These are phyloP conservation scores for Hecatera dysodea DNA, from an alignment of 2,888 invertebrate species.

Conservation along the genomic window DNA sequence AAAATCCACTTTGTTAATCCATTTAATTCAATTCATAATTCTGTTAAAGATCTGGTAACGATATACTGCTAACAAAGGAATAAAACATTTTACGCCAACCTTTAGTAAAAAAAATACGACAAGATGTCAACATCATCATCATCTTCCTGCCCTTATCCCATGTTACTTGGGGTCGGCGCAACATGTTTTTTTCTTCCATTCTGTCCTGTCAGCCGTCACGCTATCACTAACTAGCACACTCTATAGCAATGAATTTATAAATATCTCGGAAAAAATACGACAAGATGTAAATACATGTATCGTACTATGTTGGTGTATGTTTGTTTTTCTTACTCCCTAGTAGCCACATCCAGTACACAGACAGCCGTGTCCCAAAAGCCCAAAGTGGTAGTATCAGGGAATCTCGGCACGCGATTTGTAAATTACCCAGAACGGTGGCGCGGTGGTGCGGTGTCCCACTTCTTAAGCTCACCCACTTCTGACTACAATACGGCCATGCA, in stretches of 20 bases:
- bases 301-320: not conserved
- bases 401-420: slow-evolving; percentile 78
- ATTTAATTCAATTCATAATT: too few species aligned
- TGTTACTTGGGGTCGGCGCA: too few species aligned
- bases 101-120: not conserved
- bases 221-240: too few species aligned
- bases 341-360: slow-evolving; percentile 27
- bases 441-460: slow-evolving; percentile 47
- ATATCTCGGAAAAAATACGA: not conserved
- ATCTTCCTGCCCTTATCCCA: too few species aligned
- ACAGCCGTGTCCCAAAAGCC: slow-evolving; percentile 7
- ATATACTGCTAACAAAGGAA: too few species aligned
- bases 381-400: slow-evolving; percentile 56
- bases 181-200: too few species aligned
- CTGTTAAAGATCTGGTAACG: too few species aligned
- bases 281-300: not conserved
- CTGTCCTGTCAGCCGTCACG: too few species aligned
- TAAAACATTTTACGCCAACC: too few species aligned
- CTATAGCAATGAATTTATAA: too few species aligned
- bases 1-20: too few species aligned
- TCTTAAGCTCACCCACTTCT: slow-evolving; percentile 59
- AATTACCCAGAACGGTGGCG: slow-evolving; percentile 70
- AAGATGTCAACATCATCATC: too few species aligned
- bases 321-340: not conserved
- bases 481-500: slow-evolving; percentile 43